Conservation (phyloP, 2,797 vertebrate species). For the Mus spretus region DNA sequence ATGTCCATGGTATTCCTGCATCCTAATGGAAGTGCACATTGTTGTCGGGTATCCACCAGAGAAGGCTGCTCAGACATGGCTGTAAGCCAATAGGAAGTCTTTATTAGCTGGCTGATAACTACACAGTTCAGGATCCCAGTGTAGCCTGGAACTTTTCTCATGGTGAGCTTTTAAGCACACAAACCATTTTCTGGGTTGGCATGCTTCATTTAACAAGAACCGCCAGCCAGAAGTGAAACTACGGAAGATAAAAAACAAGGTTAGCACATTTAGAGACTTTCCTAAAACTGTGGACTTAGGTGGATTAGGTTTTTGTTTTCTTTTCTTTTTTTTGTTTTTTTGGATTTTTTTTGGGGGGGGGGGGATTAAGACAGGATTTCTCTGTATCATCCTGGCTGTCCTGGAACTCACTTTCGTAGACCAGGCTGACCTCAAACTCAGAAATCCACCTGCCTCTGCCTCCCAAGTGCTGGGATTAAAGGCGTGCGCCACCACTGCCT, state of each 20-base stretch:
- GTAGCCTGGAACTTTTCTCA: not conserved
- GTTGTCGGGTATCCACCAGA: not conserved
- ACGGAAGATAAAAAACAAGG: not conserved
- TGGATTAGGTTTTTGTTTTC: not conserved
- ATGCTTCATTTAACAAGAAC: not conserved
- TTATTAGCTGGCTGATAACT: not conserved
- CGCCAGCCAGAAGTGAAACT: not conserved
- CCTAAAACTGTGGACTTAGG: not conserved
- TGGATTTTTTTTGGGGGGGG: no score
- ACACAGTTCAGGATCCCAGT: not conserved
- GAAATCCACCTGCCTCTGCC: no score
- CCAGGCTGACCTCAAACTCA: no score
- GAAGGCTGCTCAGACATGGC: not conserved
- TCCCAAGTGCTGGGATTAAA: no score
- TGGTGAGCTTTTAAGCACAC: not conserved
- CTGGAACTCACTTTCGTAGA: no score
- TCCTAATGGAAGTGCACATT: not conserved
- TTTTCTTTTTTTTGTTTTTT: no score
- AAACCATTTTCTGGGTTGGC: not conserved
- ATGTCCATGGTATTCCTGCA: fast-evolving
- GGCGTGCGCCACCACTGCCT: no score
- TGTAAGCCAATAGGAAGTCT: not conserved
- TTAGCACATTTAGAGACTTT: not conserved
- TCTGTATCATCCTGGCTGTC: no score
- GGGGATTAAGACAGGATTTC: no score